phyloP scores from a whole-genome alignment of 2,797 vertebrate species.

The Ispidina picta region DNA sequence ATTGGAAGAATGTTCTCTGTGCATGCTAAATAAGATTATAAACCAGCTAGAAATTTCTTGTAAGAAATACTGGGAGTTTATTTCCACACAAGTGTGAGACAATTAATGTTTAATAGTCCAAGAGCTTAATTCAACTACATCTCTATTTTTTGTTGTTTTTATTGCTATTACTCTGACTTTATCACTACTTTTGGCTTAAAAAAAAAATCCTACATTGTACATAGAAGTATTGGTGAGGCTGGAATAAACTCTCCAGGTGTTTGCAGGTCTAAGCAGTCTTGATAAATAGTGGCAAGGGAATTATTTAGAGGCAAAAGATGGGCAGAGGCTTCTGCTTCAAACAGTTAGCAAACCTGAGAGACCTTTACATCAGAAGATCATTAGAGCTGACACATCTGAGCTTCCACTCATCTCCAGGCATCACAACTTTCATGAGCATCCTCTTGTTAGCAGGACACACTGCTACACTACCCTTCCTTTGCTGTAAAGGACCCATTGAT shows the following conservation, averaged over 20 bases:
- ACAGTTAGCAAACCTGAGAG: not conserved
- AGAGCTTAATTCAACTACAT: not conserved
- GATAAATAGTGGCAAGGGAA: not conserved
- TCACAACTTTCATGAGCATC: not conserved
- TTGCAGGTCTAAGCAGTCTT: not conserved
- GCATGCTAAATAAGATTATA: not conserved
- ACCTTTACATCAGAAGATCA: not conserved
- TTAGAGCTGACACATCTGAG: not conserved
- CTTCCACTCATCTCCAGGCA: not conserved
- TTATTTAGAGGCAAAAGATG: not conserved
- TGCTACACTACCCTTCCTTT: not conserved
- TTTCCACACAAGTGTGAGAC: not conserved
- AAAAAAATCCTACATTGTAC: not conserved
- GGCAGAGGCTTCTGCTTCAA: not conserved
- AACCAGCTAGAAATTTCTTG: not conserved
- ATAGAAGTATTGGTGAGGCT: too few relatives aligned
- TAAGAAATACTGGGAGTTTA: not conserved
- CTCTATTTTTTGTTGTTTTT: not conserved
- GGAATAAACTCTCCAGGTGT: not conserved
- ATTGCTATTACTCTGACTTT: not conserved
- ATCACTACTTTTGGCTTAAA: not conserved
- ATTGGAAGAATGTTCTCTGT: not conserved
- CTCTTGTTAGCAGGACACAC: accelerated
- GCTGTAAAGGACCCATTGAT: not conserved
- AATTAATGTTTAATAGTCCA: not conserved